These are phyloP conservation scores for Copsychus sechellarum DNA, from an alignment of 2,113 vertebrate genomes.

Conservation along the genomic window DNA sequence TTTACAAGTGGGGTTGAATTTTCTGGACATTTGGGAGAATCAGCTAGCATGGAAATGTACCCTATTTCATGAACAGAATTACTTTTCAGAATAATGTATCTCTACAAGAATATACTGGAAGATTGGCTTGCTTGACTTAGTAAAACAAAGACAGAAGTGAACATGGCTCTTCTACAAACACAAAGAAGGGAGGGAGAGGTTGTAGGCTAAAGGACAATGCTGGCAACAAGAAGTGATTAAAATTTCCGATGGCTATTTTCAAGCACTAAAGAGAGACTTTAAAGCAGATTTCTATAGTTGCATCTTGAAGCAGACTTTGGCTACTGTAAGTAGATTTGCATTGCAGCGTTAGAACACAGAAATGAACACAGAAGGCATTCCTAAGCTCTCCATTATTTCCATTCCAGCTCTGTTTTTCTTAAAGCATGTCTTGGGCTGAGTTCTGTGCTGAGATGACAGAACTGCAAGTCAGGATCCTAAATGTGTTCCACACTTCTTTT, in stretches of 20 bases:
- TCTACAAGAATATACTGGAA: neutral
- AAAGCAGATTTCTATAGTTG: neutral
- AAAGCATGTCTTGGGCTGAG: neutral
- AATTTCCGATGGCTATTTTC: neutral
- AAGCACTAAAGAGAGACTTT: neutral
- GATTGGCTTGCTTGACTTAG: neutral
- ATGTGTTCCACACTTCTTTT: neutral
- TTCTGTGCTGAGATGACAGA: neutral
- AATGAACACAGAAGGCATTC: neutral
- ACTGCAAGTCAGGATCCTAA: neutral
- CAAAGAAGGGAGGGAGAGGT: neutral
- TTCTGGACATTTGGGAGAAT: neutral
- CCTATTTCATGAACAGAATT: neutral
- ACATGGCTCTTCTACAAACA: neutral
- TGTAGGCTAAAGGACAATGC: neutral
- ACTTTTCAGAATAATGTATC: neutral
- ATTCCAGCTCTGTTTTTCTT: neutral
- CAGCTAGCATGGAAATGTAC: neutral
- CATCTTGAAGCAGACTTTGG: neutral
- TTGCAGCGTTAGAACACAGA: neutral
- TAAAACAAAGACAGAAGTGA: neutral
- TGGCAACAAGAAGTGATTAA: neutral
- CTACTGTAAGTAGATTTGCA: neutral
- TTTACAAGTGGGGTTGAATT: neutral
- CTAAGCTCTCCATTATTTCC: neutral